Conservation (phyloP, 2,797 vertebrate genomes). For the Dryobates pubescens region DNA sequence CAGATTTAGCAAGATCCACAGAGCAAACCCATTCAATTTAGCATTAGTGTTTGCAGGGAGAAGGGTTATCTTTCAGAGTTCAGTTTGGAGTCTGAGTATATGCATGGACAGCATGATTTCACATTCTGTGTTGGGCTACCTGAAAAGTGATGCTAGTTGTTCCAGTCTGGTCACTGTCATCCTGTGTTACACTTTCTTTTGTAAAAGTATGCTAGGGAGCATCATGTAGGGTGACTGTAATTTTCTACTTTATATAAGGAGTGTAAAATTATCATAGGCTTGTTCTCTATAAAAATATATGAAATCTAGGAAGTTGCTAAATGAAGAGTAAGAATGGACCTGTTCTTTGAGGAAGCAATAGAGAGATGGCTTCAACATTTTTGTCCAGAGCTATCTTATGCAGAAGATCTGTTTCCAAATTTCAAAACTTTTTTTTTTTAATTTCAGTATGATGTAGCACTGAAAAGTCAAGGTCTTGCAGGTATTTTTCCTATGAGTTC, state of each 20-base stretch:
- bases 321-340: background rate
- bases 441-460: background rate
- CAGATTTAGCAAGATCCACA: background rate
- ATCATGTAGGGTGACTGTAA: background rate
- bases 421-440: background rate
- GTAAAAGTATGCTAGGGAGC: background rate
- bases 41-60: background rate
- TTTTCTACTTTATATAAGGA: background rate
- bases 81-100: background rate
- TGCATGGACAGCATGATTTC: background rate
- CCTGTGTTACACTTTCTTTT: background rate
- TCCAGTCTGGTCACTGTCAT: background rate
- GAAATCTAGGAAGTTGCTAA: background rate
- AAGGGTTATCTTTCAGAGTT: background rate
- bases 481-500: background rate
- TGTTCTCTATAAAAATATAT: background rate
- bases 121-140: background rate
- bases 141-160: background rate
- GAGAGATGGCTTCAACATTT: background rate
- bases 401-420: background rate
- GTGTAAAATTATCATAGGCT: background rate
- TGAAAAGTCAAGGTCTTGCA: background rate
- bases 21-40: background rate
- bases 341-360: background rate
- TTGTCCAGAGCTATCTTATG: background rate